Percentiles rank a stretch among this genome's conserved stretches.
Evolutionary conservation across 1,140 invertebrate species (phyloP).

Genomic region (Nasonia giraulti): DNA sequence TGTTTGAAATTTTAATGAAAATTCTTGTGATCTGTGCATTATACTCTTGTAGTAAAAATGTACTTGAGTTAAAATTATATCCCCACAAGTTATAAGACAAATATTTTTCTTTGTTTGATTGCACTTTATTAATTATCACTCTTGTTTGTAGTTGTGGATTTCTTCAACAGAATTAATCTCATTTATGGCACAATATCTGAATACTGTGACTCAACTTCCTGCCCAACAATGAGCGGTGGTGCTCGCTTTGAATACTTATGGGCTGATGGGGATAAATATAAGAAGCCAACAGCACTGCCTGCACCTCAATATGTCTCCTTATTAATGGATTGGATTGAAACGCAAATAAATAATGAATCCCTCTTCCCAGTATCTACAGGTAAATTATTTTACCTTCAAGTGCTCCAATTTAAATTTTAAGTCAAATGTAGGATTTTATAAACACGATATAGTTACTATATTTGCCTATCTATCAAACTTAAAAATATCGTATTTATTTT

Average conservation of each 20-base stretch:
- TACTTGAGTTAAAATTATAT: not conserved
- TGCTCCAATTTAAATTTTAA: not conserved
- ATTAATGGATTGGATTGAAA: constrained; percentile 96
- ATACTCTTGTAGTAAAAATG: not conserved
- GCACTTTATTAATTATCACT: constrained; percentile 38
- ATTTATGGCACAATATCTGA: constrained; percentile 94
- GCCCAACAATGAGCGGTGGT: constrained; percentile 95
- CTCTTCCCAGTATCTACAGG: constrained; percentile 88
- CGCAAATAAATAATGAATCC: constrained; percentile 93
- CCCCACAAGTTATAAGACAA: not conserved
- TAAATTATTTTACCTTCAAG: constrained; percentile 60
- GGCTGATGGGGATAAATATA: constrained; percentile 91
- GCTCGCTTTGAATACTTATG: constrained; percentile 93
- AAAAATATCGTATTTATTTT: not conserved
- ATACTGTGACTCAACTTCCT: constrained; percentile 88
- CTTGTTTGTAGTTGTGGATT: constrained; percentile 88
- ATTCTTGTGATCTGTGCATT: too few relatives aligned
- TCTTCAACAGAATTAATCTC: constrained; percentile 96
- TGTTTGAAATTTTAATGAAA: not conserved
- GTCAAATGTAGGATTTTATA: not conserved
- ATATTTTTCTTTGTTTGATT: constrained; percentile 5
- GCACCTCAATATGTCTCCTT: constrained; percentile 91
- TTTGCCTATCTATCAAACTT: not conserved
- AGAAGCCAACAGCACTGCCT: constrained; percentile 91
- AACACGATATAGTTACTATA: constrained; percentile 33